Evolutionary conservation across 2,797 vertebrate genomes (phyloP).

Genomic region (Thamnophis elegans): DNA sequence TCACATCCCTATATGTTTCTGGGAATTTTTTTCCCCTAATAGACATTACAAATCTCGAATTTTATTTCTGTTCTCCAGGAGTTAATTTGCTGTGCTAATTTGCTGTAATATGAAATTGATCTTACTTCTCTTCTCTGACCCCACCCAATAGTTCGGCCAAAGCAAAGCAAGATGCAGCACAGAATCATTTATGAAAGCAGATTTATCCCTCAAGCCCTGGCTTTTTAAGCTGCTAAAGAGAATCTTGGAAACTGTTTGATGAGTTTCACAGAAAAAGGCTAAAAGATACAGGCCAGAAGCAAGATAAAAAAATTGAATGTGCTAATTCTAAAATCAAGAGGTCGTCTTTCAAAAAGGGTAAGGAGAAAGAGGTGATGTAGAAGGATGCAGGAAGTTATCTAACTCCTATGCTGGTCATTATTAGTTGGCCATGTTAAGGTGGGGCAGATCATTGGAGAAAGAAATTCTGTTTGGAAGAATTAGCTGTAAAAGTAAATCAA

Average conservation of each 20-base stretch:
- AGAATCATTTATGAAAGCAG: not conserved
- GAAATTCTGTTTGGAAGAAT: not conserved
- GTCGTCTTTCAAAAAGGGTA: not conserved
- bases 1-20: not conserved
- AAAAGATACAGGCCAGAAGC: not conserved
- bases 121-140: not conserved
- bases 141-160: not conserved
- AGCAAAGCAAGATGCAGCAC: not conserved
- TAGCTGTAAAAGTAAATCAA: not conserved
- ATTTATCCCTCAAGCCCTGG: not conserved
- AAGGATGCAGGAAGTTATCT: not conserved
- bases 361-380: not conserved
- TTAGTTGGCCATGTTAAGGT: not conserved
- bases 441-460: not conserved
- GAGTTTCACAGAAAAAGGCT: not conserved
- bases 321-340: not conserved
- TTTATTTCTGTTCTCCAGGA: not conserved
- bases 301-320: not conserved
- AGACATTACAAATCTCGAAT: not conserved
- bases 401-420: not conserved
- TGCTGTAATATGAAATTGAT: not conserved
- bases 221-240: not conserved
- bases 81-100: not conserved
- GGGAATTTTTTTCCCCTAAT: not conserved
- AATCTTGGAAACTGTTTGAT: not conserved